Evolutionary conservation across 2,113 vertebrate species (phyloP).

Genomic region (Hypanus sabinus): DNA sequence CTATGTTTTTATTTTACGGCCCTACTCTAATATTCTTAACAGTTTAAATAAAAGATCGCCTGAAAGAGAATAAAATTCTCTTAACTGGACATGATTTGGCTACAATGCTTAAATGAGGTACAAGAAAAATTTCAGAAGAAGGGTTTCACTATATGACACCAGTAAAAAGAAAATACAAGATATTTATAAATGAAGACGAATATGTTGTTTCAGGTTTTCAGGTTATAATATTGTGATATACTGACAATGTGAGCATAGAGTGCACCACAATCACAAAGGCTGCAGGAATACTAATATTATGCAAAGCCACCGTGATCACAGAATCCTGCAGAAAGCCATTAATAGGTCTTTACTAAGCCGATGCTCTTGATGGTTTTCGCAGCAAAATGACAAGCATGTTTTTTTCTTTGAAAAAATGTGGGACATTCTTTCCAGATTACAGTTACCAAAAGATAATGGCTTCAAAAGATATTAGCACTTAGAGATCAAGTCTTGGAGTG

Average conservation of each 20-base stretch:
- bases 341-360: neutral
- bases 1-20: neutral
- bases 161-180: neutral
- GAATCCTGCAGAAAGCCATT: neutral
- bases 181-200: neutral
- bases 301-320: neutral
- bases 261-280: neutral
- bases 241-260: neutral
- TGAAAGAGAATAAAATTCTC: neutral
- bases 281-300: neutral
- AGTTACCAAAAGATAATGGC: constrained; percentile 1
- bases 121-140: neutral
- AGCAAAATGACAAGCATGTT: neutral
- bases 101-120: neutral
- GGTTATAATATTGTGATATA: neutral
- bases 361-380: neutral
- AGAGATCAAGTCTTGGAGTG: neutral
- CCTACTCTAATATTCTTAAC: neutral
- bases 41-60: neutral
- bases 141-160: neutral
- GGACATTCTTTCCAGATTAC: constrained; percentile 10
- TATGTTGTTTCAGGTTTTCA: neutral
- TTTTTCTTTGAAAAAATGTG: neutral
- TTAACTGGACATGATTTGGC: neutral
- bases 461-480: neutral